Base-by-base conservation (phyloP, 2,888 invertebrate species). In the Myopa tessellatipennis region DNA sequence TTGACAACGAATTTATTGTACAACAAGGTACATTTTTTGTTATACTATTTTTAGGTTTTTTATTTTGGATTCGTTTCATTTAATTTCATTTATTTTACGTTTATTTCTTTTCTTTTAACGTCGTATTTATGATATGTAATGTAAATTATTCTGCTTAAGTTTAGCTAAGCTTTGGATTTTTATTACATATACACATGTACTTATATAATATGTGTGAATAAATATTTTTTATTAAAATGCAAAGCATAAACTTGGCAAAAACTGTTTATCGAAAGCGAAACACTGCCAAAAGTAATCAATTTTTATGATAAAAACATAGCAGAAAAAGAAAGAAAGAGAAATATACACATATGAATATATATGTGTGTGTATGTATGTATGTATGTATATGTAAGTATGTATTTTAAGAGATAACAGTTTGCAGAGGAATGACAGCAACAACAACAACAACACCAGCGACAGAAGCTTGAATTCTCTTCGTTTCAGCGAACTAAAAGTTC, bases 401-500 rank as follows among this genome's bases (percentile, higher is more conserved):
- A 16, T 55, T 14, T 55, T 55, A n/a, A 55, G 55, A 55, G n/a
- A 55, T 55, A 55, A 55, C 55, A 16, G 14, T n/a, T n/a, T 55
- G 74, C 50, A 60, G 26, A 76, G 14, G 45, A 76, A 72, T 60
- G 72, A 74, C n/a, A 78, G 75, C 63, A 74, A 16, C 67, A 80
- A 72, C 78, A 82, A 83, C 82, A 77, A 81, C 82, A 84, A 82
- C 82, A 80, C 79, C 81, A 61, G 80, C 73, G 80, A 2, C 50
- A 50, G 14, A 8, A 50, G 14, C 55, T 14, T 55, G 16, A 55
- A 55, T n/a, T 45, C 45, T 10, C 45, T 45, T 45, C 45, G 10
- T 45, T 45, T 45, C 45, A 45, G 45, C 7, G 3, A 45, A n/a
- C 45, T 68, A 68, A 68, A 68, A 45, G 68, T 71, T 52, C 36